Evolutionary conservation across 2,113 vertebrate genomes (phyloP).

Genomic region (Forbesichthys papilliferus): DNA sequence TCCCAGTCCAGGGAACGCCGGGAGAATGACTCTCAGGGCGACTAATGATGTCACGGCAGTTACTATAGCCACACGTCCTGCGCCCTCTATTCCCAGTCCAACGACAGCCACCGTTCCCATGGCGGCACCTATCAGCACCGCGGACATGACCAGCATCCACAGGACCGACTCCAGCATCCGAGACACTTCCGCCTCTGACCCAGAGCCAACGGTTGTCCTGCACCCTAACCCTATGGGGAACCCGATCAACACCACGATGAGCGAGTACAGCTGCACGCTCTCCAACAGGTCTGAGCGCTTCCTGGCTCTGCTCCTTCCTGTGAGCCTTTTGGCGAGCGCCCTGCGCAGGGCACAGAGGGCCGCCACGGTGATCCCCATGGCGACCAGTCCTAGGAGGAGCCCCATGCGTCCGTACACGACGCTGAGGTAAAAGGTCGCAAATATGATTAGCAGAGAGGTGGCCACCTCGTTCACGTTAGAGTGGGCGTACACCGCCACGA

Average conservation of each 20-base stretch:
- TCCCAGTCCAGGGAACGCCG: constrained; percentile 15
- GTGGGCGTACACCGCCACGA: constrained; percentile 45
- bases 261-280: constrained; percentile 57
- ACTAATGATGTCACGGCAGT: constrained; percentile 39
- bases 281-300: constrained; percentile 36
- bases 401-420: constrained; percentile 50
- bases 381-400: constrained; percentile 30
- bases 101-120: constrained; percentile 60
- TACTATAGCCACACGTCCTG: constrained; percentile 37
- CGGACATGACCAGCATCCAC: constrained; percentile 58
- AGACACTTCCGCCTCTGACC: constrained; percentile 35
- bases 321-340: constrained; percentile 26
- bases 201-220: constrained; percentile 1
- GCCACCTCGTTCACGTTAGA: constrained; percentile 58
- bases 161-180: constrained; percentile 56
- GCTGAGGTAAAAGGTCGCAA: constrained; percentile 53
- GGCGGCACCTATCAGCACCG: constrained; percentile 57
- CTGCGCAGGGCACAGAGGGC: constrained; percentile 37
- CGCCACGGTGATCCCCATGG: constrained; percentile 33
- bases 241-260: constrained; percentile 53
- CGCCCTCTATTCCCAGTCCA: constrained; percentile 31
- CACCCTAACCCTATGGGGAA: constrained; percentile 51
- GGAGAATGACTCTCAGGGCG: constrained; percentile 45
- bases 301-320: constrained; percentile 12
- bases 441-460: constrained; percentile 58